Conservation (phyloP, 2,888 invertebrate genomes). For the Apotomis turbidana region DNA sequence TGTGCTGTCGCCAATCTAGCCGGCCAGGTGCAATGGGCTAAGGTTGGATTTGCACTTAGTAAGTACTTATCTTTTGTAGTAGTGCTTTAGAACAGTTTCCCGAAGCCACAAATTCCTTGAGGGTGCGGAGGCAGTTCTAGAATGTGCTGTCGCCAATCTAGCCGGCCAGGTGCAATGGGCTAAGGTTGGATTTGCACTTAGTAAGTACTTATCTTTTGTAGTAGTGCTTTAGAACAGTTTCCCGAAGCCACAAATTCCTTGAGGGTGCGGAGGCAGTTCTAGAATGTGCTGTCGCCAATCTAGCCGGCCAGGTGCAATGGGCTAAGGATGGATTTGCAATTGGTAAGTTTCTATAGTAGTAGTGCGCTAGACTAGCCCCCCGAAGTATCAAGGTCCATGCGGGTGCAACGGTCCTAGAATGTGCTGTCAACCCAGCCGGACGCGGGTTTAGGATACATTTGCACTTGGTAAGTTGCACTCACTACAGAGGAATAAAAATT, state of each 20-base stretch:
- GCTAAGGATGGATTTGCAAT: slow-evolving; percentile 96
- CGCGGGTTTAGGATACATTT: slow-evolving; percentile 97
- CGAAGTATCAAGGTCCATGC: slow-evolving; percentile 91
- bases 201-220: slow-evolving; percentile 85
- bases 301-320: slow-evolving; percentile 96
- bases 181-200: slow-evolving; percentile 95
- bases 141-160: slow-evolving; percentile 93
- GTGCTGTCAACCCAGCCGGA: slow-evolving; percentile 93
- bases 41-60: slow-evolving; percentile 96
- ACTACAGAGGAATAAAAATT: too few relatives aligned
- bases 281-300: slow-evolving; percentile 93
- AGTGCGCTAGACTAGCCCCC: slow-evolving; percentile 91
- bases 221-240: slow-evolving; percentile 92
- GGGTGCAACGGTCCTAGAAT: slow-evolving; percentile 91
- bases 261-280: slow-evolving; percentile 92
- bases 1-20: slow-evolving; percentile 93
- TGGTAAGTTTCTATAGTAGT: slow-evolving; percentile 85
- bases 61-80: slow-evolving; percentile 83
- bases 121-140: slow-evolving; percentile 91
- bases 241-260: slow-evolving; percentile 90
- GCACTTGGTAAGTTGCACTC: slow-evolving; percentile 87
- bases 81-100: slow-evolving; percentile 91
- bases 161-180: slow-evolving; percentile 97
- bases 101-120: slow-evolving; percentile 91
- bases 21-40: slow-evolving; percentile 97